Evolutionary conservation across 2,888 invertebrate species (phyloP), one percentile per base, ranked within the genome.

Genomic region (Ophion costatus): DNA sequence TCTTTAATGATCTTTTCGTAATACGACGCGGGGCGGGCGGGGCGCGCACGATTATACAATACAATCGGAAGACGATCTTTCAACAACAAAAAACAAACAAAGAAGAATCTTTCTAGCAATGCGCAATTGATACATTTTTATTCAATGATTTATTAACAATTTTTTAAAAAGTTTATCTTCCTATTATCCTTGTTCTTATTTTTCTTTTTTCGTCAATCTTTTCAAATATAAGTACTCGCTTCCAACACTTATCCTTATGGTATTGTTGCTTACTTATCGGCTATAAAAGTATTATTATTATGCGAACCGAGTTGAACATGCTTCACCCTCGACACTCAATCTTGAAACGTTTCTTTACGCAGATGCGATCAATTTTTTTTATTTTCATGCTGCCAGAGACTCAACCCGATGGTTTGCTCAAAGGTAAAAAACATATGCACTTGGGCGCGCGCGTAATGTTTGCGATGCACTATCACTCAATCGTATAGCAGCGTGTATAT

Each of bases 351-450:
- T 75, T 45, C 24, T 11, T 77, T 42, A 59, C 45, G 42, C 45
- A 20, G 2, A 57, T 29, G 75, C 56, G 7, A 79, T 73, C 3
- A 56, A 69, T 76, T 33, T 79, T 76, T 76, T 29, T 22, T 59
- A 33, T 77, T 70, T 51, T 61, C 24, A 85, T 51, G 69, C 84
- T 82, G 78, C 77, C 77, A 74, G 59, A 78, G 89, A 90, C 89
- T 89, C 88, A 88, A n/a, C n/a, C n/a, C n/a, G n/a, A n/a, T n/a
- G n/a, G n/a, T n/a, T n/a, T n/a, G n/a, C 89, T 89, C 88, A 88
- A 89, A 90, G 87, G 82, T 90, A 89, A 89, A 86, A 90, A 88
- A 89, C 86, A 89, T 87, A 82, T 89, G 20, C 64, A 79, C 76
- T 87, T 87, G 33, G 33, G n/a, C n/a, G 29, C 29, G 29, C 29